These are phyloP conservation scores for Parazoanthus swiftii DNA, from an alignment of 92 coral and sea anemone species.

Conservation along the genomic window DNA sequence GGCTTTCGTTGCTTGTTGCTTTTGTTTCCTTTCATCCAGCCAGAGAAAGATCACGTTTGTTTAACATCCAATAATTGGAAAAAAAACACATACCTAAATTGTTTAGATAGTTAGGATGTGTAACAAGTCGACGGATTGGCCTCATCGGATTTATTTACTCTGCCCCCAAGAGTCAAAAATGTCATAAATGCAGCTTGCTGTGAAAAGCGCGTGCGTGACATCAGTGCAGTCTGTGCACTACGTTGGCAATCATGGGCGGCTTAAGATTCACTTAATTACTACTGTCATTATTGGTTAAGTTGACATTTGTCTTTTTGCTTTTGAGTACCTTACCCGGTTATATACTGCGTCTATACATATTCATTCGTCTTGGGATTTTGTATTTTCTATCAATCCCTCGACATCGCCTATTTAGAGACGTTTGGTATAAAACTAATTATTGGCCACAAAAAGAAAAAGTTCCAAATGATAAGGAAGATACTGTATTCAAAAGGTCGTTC, in stretches of 20 bases:
- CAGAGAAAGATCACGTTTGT: background rate
- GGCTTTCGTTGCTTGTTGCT: background rate
- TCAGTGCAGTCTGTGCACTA: background rate
- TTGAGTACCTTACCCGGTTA: background rate
- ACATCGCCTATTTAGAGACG: too few species aligned
- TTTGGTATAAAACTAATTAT: too few species aligned
- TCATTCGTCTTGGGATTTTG: too few species aligned
- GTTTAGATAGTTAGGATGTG: conserved; percentile 6
- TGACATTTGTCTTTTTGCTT: background rate
- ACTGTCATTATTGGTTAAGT: background rate
- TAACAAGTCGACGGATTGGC: background rate
- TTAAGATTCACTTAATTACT: background rate
- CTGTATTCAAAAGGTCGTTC: too few species aligned
- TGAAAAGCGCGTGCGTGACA: conserved; percentile 1
- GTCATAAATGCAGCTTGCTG: background rate
- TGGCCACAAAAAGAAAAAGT: too few species aligned
- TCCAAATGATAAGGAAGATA: too few species aligned
- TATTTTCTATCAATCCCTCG: too few species aligned
- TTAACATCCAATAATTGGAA: background rate
- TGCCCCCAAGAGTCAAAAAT: conserved; percentile 11
- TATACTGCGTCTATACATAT: background rate
- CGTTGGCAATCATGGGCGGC: background rate
- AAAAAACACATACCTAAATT: background rate
- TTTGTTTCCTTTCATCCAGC: background rate
- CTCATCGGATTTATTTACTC: background rate